A percentile compares a stretch with the other conserved stretches of the same genome.
These are phyloP conservation scores for Semnornis frantzii DNA, from an alignment of 2,113 vertebrate species.

Conservation along the genomic window DNA sequence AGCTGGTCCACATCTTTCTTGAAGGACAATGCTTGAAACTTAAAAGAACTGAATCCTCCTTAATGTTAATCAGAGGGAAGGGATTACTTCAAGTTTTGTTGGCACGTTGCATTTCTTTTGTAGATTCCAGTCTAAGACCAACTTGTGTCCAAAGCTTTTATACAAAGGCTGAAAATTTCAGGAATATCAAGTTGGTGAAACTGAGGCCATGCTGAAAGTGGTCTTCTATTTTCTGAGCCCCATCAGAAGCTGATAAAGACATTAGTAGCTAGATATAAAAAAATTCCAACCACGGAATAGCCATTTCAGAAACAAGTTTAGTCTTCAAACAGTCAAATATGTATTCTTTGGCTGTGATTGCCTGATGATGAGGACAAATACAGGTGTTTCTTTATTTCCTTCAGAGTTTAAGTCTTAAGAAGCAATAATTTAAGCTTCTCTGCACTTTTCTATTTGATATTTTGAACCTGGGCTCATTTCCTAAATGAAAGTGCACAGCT, in stretches of 20 bases:
- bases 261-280: neutral
- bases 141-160: neutral
- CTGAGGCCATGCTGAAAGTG: neutral
- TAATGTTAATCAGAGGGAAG: neutral
- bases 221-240: neutral
- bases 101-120: neutral
- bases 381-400: neutral
- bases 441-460: neutral
- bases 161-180: neutral
- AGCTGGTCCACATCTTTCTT: neutral
- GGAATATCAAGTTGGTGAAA: neutral
- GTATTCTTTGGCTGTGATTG: neutral
- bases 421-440: neutral
- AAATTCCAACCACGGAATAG: neutral
- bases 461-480: neutral
- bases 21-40: neutral
- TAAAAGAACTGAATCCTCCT: neutral
- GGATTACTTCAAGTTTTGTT: neutral
- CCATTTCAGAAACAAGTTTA: neutral
- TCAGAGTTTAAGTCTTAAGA: neutral
- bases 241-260: neutral
- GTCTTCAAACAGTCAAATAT: neutral
- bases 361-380: neutral
- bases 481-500: neutral
- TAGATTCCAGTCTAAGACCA: neutral